Percentiles rank a stretch among this genome's conserved stretches.
These are phyloP conservation scores for Phymastichus coffea DNA, from an alignment of 1,140 invertebrate genomes.

Conservation along the genomic window DNA sequence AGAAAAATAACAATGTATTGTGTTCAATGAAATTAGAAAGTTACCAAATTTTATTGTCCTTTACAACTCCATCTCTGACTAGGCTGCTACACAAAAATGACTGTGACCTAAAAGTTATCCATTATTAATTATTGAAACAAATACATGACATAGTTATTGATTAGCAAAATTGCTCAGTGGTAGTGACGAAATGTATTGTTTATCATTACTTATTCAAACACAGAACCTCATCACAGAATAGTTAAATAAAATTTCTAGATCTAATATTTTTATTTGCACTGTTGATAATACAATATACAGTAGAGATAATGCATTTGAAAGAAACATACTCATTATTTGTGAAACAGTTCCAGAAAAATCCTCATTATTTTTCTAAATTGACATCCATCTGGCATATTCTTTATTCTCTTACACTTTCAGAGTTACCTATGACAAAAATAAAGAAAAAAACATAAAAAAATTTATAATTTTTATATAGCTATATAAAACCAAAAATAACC, in stretches of 20 bases:
- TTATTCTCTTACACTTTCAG: neutral
- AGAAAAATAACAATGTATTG: neutral
- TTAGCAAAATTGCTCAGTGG: slow-evolving; percentile 46
- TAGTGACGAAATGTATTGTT: slow-evolving; percentile 47
- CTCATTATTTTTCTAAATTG: neutral
- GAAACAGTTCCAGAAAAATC: neutral
- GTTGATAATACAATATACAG: neutral
- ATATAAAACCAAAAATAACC: no score
- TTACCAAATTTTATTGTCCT: slow-evolving; percentile 20
- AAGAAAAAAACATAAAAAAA: no score
- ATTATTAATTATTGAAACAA: neutral
- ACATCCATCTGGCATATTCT: neutral
- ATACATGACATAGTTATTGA: neutral
- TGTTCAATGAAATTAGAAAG: neutral
- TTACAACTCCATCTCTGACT: neutral
- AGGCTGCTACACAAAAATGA: neutral
- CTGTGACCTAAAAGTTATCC: neutral
- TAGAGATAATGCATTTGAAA: neutral
- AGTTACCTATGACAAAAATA: no score
- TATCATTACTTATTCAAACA: slow-evolving; percentile 35
- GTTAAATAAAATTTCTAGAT: slow-evolving; percentile 9
- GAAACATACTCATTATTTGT: neutral
- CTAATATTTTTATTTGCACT: neutral
- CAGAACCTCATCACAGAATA: slow-evolving; percentile 38
- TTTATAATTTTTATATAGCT: no score